phyloP scores from a whole-genome alignment of 2,113 vertebrate species.

The Gasterosteus nipponicus region DNA sequence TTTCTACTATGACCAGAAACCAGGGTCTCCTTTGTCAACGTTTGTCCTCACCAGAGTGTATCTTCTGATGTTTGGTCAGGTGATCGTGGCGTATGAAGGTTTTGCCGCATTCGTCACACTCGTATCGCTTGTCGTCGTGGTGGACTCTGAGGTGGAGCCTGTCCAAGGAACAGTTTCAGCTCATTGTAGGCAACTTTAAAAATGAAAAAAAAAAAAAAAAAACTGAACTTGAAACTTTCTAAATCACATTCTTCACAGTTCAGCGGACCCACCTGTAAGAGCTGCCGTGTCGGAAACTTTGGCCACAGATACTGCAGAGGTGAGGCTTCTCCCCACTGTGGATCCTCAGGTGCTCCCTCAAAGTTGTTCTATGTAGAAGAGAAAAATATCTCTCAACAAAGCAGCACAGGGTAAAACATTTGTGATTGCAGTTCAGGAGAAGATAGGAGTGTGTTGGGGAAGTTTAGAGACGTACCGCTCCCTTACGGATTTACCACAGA shows the following conservation, averaged over 20 bases:
- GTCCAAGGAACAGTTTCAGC: conserved; percentile 5
- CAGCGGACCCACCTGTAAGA: conserved; percentile 88
- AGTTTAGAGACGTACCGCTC: conserved; percentile 84
- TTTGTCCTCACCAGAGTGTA: conserved; percentile 89
- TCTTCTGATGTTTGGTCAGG: conserved; percentile 98
- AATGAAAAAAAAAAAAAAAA: background rate
- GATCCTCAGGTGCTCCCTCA: conserved; percentile 96
- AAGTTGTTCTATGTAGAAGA: conserved; percentile 85
- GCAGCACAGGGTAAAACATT: background rate
- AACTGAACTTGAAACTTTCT: background rate
- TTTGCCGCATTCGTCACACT: conserved; percentile 98
- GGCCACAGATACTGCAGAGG: conserved; percentile 97
- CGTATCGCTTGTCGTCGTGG: conserved; percentile 96
- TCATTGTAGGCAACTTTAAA: background rate
- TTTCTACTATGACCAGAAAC: background rate
- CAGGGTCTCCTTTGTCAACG: background rate
- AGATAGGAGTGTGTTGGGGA: background rate
- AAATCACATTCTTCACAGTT: background rate
- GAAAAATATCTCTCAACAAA: background rate
- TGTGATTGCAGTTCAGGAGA: background rate
- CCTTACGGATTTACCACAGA: conserved; percentile 96
- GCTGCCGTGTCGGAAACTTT: conserved; percentile 97
- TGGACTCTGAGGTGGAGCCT: conserved; percentile 96
- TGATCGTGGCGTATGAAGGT: conserved; percentile 98
- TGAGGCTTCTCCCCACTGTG: conserved; percentile 99